These are phyloP conservation scores for Lampris incognitus DNA, from an alignment of 2,113 vertebrate genomes.

Conservation along the genomic window DNA sequence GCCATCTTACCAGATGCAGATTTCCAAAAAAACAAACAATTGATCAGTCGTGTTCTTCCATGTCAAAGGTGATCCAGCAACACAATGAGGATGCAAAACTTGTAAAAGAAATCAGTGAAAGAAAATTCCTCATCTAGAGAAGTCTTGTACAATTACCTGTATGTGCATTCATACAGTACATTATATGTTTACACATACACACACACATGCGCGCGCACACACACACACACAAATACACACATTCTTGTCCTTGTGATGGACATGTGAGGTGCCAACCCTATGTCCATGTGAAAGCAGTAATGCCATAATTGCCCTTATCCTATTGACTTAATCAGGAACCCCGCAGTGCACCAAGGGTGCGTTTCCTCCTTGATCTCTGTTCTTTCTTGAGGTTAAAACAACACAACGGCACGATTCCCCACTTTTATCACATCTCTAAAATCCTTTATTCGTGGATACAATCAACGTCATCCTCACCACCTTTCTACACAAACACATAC, in stretches of 20 bases:
- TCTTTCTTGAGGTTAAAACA: slow-evolving; percentile 56
- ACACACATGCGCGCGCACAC: background rate
- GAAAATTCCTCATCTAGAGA: background rate
- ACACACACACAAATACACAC: background rate
- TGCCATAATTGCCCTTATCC: slow-evolving; percentile 78
- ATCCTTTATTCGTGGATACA: slow-evolving; percentile 71
- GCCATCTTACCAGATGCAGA: slow-evolving; percentile 29
- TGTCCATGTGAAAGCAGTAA: slow-evolving; percentile 77
- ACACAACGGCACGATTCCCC: slow-evolving; percentile 32
- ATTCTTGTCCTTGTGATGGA: slow-evolving; percentile 11
- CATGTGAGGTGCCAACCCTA: slow-evolving; percentile 68
- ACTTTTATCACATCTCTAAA: slow-evolving; percentile 51
- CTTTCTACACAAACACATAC: slow-evolving; percentile 60
- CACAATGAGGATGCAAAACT: background rate
- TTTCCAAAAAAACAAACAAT: slow-evolving; percentile 17
- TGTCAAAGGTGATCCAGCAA: slow-evolving; percentile 29
- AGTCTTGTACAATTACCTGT: background rate
- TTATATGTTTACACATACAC: background rate
- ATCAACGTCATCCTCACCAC: slow-evolving; percentile 13
- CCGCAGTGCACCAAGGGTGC: slow-evolving; percentile 47
- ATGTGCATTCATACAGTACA: slow-evolving; percentile 6
- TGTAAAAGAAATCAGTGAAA: slow-evolving; percentile 17
- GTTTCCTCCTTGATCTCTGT: slow-evolving; percentile 35
- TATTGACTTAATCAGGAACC: slow-evolving; percentile 73
- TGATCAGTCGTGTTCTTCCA: background rate